Conservation (phyloP, 1,140 invertebrate genomes). For the Ceratosolen solmsi region DNA sequence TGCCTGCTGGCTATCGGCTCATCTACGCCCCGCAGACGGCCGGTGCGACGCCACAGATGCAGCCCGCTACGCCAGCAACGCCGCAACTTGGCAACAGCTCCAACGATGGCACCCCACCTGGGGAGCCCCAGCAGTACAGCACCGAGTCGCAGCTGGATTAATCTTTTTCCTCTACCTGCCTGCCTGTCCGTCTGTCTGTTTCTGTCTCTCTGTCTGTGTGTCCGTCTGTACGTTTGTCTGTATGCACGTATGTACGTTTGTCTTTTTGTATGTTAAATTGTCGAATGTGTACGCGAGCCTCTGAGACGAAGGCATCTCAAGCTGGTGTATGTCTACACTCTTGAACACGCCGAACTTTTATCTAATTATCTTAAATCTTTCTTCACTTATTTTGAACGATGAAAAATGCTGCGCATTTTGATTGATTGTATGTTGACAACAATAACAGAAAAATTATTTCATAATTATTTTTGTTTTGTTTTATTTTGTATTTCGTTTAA, state of each 20-base stretch:
- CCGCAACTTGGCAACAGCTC: constrained; percentile 64
- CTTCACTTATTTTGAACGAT: constrained; percentile 30
- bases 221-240: background rate
- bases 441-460: constrained; percentile 38
- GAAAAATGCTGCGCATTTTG: constrained; percentile 51
- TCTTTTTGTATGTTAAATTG: background rate
- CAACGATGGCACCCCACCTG: constrained; percentile 68
- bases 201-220: background rate
- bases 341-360: constrained; percentile 38
- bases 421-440: constrained; percentile 41
- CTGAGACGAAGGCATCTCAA: constrained; percentile 50
- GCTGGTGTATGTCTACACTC: constrained; percentile 52
- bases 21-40: constrained; percentile 62
- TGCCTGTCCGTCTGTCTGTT: background rate
- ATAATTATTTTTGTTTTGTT: constrained; percentile 36
- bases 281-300: constrained; percentile 6
- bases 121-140: constrained; percentile 58
- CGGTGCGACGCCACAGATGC: constrained; percentile 60
- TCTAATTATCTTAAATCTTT: constrained; percentile 34
- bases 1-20: constrained; percentile 68
- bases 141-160: constrained; percentile 6
- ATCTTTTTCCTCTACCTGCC: background rate
- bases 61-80: constrained; percentile 66
- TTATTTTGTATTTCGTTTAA: constrained; percentile 28
- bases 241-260: background rate